Conservation (phyloP, 1,140 invertebrate species). For the Cyclargus thomasi region DNA sequence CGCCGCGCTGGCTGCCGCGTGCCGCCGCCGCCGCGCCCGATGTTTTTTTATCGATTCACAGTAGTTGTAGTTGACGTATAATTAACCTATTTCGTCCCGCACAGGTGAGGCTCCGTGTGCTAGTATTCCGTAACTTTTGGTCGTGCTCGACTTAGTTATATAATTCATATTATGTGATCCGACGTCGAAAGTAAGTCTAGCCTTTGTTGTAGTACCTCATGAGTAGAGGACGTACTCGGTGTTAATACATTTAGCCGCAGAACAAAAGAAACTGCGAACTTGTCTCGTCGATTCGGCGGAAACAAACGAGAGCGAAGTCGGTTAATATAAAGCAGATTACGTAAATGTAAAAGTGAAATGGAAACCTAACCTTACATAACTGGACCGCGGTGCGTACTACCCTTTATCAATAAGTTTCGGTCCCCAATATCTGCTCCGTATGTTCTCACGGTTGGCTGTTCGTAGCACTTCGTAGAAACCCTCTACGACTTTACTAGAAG, state of each 20-base stretch:
- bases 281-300: not conserved
- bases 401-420: not conserved
- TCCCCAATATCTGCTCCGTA: not conserved
- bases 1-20: conserved; percentile 68
- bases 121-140: not conserved
- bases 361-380: conserved; percentile 7
- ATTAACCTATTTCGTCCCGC: not conserved
- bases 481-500: not conserved
- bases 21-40: conserved; percentile 37
- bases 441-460: not conserved
- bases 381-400: not conserved
- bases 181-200: not conserved
- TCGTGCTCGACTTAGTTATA: not conserved
- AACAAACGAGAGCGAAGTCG: not conserved
- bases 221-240: not conserved
- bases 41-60: conserved; percentile 28
- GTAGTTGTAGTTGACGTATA: conserved; percentile 11
- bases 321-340: not conserved
- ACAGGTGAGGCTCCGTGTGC: conserved; percentile 11
- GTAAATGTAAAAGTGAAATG: conserved; percentile 9
- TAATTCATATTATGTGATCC: not conserved
- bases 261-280: not conserved
- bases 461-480: conserved; percentile 3
- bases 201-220: not conserved
- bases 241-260: not conserved